These are phyloP conservation scores for Mormyrus proboscirostris DNA, from an alignment of 2,797 vertebrate genomes.

Conservation along the genomic window DNA sequence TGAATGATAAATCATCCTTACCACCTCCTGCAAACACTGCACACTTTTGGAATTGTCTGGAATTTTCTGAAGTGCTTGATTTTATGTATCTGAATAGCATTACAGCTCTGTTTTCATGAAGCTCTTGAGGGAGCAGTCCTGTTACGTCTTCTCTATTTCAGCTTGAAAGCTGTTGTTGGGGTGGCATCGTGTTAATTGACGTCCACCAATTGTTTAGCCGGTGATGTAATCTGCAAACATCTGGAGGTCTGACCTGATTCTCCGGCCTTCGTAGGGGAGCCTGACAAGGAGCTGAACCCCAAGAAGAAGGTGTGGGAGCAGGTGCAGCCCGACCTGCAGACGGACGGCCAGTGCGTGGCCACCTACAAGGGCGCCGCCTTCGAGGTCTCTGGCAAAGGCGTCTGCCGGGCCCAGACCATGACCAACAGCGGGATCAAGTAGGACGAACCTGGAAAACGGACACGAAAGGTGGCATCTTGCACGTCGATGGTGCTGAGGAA, in stretches of 20 bases:
- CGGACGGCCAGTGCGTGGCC: slow-evolving; percentile 76
- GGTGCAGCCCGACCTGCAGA: slow-evolving; percentile 86
- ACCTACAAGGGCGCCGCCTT: slow-evolving; percentile 89
- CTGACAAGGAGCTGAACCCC: slow-evolving; percentile 93
- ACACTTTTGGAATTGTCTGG: background rate
- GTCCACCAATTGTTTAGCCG: background rate
- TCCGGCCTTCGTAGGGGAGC: slow-evolving; percentile 68
- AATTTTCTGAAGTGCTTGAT: background rate
- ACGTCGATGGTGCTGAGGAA: slow-evolving; percentile 30
- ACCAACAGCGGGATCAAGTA: slow-evolving; percentile 87
- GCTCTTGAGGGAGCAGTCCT: background rate
- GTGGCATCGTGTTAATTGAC: background rate
- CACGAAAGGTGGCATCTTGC: slow-evolving; percentile 20
- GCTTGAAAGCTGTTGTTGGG: background rate
- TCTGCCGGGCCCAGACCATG: slow-evolving; percentile 89
- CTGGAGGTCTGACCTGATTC: background rate
- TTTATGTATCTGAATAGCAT: background rate
- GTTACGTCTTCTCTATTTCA: background rate
- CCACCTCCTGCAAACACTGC: background rate
- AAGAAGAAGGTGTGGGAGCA: slow-evolving; percentile 99
- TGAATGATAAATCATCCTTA: background rate
- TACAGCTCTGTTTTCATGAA: background rate
- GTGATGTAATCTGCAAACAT: background rate
- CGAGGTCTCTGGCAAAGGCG: slow-evolving; percentile 83
- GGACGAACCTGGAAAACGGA: slow-evolving; percentile 10